phyloP scores from a whole-genome alignment of 1,140 invertebrate species.

The Tetranychus urticae region DNA sequence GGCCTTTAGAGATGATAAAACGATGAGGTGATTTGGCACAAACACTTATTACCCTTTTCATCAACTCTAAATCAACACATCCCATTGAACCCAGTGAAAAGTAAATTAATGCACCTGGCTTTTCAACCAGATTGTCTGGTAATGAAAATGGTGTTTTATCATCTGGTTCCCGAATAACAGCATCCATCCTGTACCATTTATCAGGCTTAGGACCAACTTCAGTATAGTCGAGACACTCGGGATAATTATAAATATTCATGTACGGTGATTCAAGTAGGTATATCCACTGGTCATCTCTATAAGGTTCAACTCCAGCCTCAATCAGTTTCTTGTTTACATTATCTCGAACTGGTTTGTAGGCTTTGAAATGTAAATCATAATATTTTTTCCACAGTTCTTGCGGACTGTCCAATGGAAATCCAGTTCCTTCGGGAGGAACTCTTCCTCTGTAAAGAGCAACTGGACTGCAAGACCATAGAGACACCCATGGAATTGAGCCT shows the following conservation, averaged over 20 bases:
- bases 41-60: conserved; percentile 2
- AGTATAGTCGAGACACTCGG: background rate
- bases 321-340: background rate
- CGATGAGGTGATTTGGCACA: background rate
- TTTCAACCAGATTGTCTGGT: background rate
- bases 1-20: conserved; percentile 5
- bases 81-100: conserved; percentile 4
- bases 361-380: background rate
- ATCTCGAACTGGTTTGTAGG: background rate
- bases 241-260: background rate
- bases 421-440: background rate
- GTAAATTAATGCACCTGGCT: conserved; percentile 3
- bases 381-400: background rate
- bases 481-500: background rate
- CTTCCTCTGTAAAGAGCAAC: background rate
- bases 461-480: background rate
- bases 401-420: background rate
- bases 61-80: background rate
- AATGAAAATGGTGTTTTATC: background rate
- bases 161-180: background rate
- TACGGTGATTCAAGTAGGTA: background rate
- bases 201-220: background rate
- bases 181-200: background rate
- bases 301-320: background rate
- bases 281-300: background rate